A percentile compares a stretch with the other conserved stretches of the same genome.
Conservation (phyloP, 2,888 invertebrate genomes). For the Cybosia mesomella region DNA sequence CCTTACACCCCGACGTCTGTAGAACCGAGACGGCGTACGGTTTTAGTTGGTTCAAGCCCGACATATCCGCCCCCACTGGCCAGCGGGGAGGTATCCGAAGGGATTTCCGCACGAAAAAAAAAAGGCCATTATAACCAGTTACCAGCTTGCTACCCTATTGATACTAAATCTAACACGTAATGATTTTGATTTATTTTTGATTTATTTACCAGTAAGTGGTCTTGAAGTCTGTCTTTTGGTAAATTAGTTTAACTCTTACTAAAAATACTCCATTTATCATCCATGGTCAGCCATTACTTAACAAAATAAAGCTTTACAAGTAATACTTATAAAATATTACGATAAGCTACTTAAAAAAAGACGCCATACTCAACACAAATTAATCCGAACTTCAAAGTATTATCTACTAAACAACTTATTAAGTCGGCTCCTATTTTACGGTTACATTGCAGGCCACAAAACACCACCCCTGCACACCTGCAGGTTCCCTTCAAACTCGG, state of each 20-base stretch:
- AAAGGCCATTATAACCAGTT: neutral
- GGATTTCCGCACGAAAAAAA: no score
- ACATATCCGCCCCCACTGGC: no score
- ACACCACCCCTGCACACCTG: slow-evolving; percentile 82
- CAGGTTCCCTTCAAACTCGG: slow-evolving; percentile 77
- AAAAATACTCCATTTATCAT: neutral
- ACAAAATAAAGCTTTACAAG: slow-evolving; percentile 6
- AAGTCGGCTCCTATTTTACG: slow-evolving; percentile 79
- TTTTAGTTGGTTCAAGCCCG: no score
- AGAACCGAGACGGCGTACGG: no score
- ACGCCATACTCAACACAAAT: slow-evolving; percentile 53
- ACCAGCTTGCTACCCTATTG: neutral
- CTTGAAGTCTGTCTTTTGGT: neutral
- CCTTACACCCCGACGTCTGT: no score
- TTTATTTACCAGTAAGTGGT: no score
- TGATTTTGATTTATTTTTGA: no score
- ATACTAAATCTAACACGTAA: neutral
- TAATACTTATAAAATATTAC: slow-evolving; percentile 24
- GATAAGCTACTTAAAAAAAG: slow-evolving; percentile 59
- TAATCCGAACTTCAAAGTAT: slow-evolving; percentile 66
- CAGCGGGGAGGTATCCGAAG: no score
- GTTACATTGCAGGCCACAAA: slow-evolving; percentile 74
- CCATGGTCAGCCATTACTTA: neutral
- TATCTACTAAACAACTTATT: slow-evolving; percentile 80
- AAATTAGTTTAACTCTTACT: neutral